Conservation (phyloP, 2,888 invertebrate genomes). For the Agrenia bidenticulata region DNA sequence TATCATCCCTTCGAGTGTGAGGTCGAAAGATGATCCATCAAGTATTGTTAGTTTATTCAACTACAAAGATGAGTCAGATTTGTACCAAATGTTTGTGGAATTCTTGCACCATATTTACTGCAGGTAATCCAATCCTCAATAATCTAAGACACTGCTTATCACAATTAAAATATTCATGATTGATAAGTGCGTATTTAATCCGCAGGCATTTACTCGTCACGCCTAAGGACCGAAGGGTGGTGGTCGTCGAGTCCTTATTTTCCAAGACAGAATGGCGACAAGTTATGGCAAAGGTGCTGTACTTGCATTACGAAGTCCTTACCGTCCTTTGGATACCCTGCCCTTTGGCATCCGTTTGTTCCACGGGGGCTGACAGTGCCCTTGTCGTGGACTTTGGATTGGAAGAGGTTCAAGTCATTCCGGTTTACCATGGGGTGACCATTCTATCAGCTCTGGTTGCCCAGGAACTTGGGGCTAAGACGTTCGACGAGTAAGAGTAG, state of each 20-base stretch:
- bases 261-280: conserved; percentile 79
- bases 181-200: conserved; percentile 9
- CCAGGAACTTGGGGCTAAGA: conserved; percentile 73
- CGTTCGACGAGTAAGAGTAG: conserved; percentile 70
- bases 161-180: no score
- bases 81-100: conserved; percentile 82
- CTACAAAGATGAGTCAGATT: conserved; percentile 66
- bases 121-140: conserved; percentile 69
- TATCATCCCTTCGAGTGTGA: conserved; percentile 76
- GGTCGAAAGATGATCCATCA: conserved; percentile 64
- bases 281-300: conserved; percentile 86
- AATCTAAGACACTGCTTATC: no score
- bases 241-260: conserved; percentile 87
- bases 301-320: conserved; percentile 85
- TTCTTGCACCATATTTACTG: conserved; percentile 86
- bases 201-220: conserved; percentile 81
- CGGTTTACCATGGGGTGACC: conserved; percentile 83
- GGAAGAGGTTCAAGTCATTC: conserved; percentile 75
- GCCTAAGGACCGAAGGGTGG: conserved; percentile 88
- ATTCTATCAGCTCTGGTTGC: conserved; percentile 80
- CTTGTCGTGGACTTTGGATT: conserved; percentile 87
- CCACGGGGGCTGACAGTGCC: conserved; percentile 77
- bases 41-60: conserved; percentile 65
- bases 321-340: conserved; percentile 80
- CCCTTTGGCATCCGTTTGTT: conserved; percentile 78